A percentile compares a stretch with the other conserved stretches of the same genome.
These are phyloP conservation scores for Radopholus similis DNA, from an alignment of 1,140 invertebrate species.

Conservation along the genomic window DNA sequence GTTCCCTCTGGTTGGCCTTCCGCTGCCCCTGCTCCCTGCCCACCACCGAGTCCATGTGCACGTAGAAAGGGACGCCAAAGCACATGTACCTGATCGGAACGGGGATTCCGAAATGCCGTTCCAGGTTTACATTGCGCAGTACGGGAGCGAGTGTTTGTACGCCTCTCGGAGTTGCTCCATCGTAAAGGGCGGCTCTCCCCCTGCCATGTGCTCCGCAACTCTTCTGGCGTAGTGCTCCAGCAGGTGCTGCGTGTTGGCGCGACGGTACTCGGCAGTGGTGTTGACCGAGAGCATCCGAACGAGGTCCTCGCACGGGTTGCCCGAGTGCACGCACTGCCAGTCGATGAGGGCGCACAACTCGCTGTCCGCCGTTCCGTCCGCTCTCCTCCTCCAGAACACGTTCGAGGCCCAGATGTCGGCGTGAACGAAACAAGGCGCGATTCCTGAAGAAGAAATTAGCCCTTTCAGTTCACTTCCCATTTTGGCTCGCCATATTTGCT, in stretches of 20 bases:
- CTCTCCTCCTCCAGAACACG: slow-evolving; percentile 34
- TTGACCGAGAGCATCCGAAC: slow-evolving; percentile 36
- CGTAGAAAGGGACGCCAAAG: background rate
- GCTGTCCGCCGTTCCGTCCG: slow-evolving; percentile 19
- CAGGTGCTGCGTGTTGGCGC: slow-evolving; percentile 36
- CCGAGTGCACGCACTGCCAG: slow-evolving; percentile 37
- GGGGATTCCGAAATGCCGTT: no score
- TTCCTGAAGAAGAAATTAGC: no score
- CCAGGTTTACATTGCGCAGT: no score
- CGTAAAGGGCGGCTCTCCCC: slow-evolving; percentile 26
- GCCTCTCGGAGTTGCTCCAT: slow-evolving; percentile 13
- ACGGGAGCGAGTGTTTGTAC: slow-evolving; percentile 1
- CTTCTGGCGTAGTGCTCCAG: slow-evolving; percentile 26
- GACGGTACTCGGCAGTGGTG: slow-evolving; percentile 31
- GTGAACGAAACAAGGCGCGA: slow-evolving; percentile 37
- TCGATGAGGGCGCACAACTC: slow-evolving; percentile 37
- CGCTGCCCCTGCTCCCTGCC: background rate
- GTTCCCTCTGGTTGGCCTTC: slow-evolving; percentile 1
- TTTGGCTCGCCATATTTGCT: slow-evolving; percentile 7
- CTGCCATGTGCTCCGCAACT: slow-evolving; percentile 27
- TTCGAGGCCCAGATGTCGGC: slow-evolving; percentile 42
- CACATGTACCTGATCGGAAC: slow-evolving; percentile 11
- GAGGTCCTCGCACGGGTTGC: slow-evolving; percentile 38
- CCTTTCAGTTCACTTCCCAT: no score
- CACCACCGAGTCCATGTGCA: slow-evolving; percentile 11